Evolutionary conservation across 2,888 invertebrate species (phyloP).

Genomic region (Myopa tessellatipennis): DNA sequence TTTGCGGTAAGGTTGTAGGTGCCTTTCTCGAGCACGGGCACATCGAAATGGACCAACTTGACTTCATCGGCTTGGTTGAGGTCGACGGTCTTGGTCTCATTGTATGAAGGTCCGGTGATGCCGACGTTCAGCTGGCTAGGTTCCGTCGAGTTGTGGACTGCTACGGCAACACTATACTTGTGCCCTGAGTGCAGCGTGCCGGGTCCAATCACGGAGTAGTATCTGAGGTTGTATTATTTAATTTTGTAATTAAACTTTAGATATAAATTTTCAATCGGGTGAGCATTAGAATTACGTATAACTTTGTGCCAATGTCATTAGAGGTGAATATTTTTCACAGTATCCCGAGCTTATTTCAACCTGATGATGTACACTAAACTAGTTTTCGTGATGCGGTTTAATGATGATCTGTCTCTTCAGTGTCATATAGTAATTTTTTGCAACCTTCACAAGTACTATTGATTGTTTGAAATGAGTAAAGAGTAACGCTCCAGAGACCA

Average conservation of each 20-base stretch:
- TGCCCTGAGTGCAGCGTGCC: conserved; percentile 83
- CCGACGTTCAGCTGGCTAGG: conserved; percentile 58
- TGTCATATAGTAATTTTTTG: no score
- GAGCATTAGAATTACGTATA: not conserved
- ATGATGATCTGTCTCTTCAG: no score
- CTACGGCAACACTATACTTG: conserved; percentile 84
- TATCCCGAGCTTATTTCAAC: no score
- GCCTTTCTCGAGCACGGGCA: conserved; percentile 68
- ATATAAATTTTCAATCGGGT: not conserved
- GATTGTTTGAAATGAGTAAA: no score
- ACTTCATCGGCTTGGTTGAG: conserved; percentile 51
- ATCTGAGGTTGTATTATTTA: conserved; percentile 39
- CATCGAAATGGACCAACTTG: conserved; percentile 55
- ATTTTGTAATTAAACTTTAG: not conserved
- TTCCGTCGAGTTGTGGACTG: conserved; percentile 67
- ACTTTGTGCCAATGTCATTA: no score
- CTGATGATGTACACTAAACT: no score
- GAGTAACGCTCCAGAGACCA: no score
- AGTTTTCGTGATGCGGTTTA: no score
- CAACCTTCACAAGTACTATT: no score
- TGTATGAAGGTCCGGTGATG: conserved; percentile 58
- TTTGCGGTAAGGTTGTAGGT: conserved; percentile 80
- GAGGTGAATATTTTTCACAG: no score
- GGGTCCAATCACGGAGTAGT: conserved; percentile 84
- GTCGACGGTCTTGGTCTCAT: conserved; percentile 55